Percentiles rank a stretch among this genome's conserved stretches.
Evolutionary conservation across 2,113 vertebrate genomes (phyloP).

Genomic region (Notechis scutatus): DNA sequence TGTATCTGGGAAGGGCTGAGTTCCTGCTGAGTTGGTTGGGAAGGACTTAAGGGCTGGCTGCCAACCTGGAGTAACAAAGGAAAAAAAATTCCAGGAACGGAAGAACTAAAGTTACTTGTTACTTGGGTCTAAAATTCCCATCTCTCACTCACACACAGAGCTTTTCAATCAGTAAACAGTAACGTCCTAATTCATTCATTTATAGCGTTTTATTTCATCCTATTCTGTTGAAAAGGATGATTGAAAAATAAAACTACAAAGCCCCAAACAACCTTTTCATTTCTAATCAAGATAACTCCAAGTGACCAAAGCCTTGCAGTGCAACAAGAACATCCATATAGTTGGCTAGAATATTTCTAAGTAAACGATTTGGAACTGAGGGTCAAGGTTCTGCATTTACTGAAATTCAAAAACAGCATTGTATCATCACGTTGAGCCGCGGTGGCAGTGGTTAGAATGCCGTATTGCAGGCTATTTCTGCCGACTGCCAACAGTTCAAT

Average conservation of each 20-base stretch:
- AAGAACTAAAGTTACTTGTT: not conserved
- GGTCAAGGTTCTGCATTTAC: not conserved
- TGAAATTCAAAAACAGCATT: not conserved
- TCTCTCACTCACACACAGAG: not conserved
- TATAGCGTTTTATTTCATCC: not conserved
- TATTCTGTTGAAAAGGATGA: not conserved
- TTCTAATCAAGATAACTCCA: not conserved
- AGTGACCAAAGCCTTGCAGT: not conserved
- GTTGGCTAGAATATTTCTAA: not conserved
- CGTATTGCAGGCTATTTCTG: not conserved
- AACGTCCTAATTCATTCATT: not conserved
- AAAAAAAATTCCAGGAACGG: not conserved
- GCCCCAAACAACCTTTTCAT: not conserved
- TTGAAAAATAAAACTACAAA: not conserved
- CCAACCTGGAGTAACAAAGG: constrained; percentile 66
- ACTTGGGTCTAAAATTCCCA: not conserved
- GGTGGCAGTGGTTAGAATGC: not conserved
- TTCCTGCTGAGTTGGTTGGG: constrained; percentile 83
- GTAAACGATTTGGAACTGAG: not conserved
- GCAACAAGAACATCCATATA: not conserved
- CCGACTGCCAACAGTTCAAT: not conserved
- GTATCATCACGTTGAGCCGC: not conserved
- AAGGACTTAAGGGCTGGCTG: constrained; percentile 86
- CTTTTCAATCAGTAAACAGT: not conserved
- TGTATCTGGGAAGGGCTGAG: constrained; percentile 84